phyloP scores from a whole-genome alignment of 2,797 vertebrate genomes.

The Phylloscopus collybita region DNA sequence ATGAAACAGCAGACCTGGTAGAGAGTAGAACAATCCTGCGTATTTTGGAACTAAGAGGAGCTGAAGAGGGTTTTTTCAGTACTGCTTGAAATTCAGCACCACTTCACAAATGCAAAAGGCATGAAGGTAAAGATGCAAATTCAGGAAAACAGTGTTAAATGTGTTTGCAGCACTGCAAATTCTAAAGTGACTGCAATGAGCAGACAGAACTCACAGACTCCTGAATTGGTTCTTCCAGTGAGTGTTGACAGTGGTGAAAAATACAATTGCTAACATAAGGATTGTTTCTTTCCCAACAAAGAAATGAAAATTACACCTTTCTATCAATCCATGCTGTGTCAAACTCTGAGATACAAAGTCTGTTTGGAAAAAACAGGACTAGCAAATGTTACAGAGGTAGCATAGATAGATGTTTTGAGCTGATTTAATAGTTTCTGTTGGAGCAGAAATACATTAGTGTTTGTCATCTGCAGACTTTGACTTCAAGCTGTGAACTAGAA shows the following conservation, averaged over 20 bases:
- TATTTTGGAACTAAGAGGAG: neutral
- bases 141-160: neutral
- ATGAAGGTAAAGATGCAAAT: neutral
- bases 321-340: neutral
- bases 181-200: neutral
- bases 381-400: neutral
- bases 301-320: neutral
- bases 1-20: neutral
- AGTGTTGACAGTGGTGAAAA: neutral
- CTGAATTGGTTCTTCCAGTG: neutral
- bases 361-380: neutral
- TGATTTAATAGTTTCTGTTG: neutral
- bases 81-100: neutral
- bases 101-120: neutral
- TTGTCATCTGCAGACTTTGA: neutral
- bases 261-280: neutral
- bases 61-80: neutral
- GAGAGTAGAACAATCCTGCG: fast-evolving
- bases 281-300: neutral
- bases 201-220: neutral
- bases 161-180: neutral
- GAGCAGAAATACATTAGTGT: neutral
- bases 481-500: neutral
- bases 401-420: neutral
- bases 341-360: neutral